Base-by-base conservation (phyloP, 2,113 vertebrate genomes). In the Macroglossus sobrinus region DNA sequence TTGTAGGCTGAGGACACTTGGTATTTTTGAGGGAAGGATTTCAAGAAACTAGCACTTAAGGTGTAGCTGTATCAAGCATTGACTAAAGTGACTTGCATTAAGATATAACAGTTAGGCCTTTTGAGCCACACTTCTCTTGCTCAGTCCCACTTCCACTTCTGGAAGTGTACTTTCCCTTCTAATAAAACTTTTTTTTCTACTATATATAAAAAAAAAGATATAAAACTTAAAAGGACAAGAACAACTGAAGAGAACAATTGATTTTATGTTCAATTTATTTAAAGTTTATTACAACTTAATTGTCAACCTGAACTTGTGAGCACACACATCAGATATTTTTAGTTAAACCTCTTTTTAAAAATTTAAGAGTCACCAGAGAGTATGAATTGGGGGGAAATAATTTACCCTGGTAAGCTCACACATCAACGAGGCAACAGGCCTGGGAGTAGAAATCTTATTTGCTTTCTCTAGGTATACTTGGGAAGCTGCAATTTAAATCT, bases 401-500 rank as follows among this genome's bases (percentile, higher is more conserved):
- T 57, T 68, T 76, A 55, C 13, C 57, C n/a, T 74, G 30, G 43
- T 72, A 69, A 94, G 35, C 38, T 95, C 53, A 93, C n/a, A 9
- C 24, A 47, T 80, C 35, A 64, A n/a, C 5, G 47, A 86, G 57
- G 55, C 13, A 74, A 43, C 76, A 69, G 72, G 61, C 45, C 19
- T 71, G 10, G 45, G 35, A 68, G 43, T 75, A 93, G 69, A 92
- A 87, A 74, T 53, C 33, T 19, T 47, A 61, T 71, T 91, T 92
- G 84, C 28, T 92, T 79, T 71, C 63, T 92, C 38, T 40, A 50
- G 61, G 63, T 55, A 13, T 40, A 78, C 22, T 85, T 84, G 63
- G 86, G 85, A 89, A 91, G 64, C 78, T 81, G 35, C 76, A 71
- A 61, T 94, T 91, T 81, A 57, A 89, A 82, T 93, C 94, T 97